Evolutionary conservation across 2,888 invertebrate species (phyloP).

Genomic region (Melanophora roralis): DNA sequence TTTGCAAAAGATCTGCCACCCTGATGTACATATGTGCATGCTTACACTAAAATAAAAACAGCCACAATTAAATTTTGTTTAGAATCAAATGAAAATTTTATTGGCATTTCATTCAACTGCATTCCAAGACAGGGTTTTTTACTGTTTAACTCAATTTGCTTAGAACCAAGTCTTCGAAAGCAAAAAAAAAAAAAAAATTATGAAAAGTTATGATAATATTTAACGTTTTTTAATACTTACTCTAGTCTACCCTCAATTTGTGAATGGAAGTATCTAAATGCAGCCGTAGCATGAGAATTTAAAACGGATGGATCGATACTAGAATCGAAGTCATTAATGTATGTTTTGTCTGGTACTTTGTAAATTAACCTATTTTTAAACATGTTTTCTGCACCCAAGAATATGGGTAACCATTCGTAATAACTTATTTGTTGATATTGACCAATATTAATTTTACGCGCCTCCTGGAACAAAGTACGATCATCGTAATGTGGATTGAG

Average conservation of each 20-base stretch:
- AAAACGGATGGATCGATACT: conserved; percentile 80
- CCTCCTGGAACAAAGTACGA: conserved; percentile 78
- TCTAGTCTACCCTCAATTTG: conserved; percentile 79
- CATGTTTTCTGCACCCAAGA: conserved; percentile 77
- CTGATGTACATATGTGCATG: too few relatives aligned
- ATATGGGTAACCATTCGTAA: conserved; percentile 79
- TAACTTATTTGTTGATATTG: conserved; percentile 79
- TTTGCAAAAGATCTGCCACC: too few relatives aligned
- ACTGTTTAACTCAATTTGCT: too few relatives aligned
- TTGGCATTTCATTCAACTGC: too few relatives aligned
- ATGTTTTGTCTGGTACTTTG: conserved; percentile 71
- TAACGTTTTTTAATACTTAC: conserved; percentile 71
- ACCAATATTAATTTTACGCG: conserved; percentile 78
- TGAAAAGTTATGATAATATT: too few relatives aligned
- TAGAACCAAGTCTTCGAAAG: too few relatives aligned
- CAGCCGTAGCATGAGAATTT: conserved; percentile 82
- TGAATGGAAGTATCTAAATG: conserved; percentile 82
- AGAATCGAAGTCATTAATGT: conserved; percentile 78
- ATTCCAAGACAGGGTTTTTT: too few relatives aligned
- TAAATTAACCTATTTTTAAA: conserved; percentile 76
- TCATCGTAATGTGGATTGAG: conserved; percentile 80
- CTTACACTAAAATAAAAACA: too few relatives aligned
- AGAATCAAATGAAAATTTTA: too few relatives aligned
- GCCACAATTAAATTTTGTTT: too few relatives aligned
- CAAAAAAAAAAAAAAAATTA: too few relatives aligned